Evolutionary conservation across 2,888 invertebrate genomes (phyloP).

Genomic region (Drosophila pseudotakahashii): DNA sequence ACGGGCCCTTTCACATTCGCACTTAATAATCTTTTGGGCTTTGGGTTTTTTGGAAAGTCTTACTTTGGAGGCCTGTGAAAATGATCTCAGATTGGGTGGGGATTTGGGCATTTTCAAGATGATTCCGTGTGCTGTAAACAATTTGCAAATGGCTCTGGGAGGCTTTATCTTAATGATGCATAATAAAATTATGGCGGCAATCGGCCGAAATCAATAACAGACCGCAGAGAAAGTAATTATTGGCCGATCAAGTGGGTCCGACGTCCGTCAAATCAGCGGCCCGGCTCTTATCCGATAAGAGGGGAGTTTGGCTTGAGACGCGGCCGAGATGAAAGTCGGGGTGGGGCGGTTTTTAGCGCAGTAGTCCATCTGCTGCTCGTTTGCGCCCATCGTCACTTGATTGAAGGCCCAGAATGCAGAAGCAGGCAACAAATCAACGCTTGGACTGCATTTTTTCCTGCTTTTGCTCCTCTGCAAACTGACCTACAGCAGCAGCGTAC

Average conservation of each 20-base stretch:
- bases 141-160: conserved; percentile 63
- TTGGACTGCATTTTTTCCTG: conserved; percentile 32
- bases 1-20: conserved; percentile 70
- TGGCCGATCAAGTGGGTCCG: conserved; percentile 58
- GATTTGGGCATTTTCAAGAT: conserved; percentile 42
- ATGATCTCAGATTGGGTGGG: conserved; percentile 38
- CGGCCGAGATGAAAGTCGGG: conserved; percentile 65
- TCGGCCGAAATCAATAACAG: conserved; percentile 73
- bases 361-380: conserved; percentile 56
- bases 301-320: conserved; percentile 46
- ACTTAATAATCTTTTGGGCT: conserved; percentile 51
- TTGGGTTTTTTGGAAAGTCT: conserved; percentile 28
- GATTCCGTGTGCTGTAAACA: conserved; percentile 50
- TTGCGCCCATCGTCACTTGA: conserved; percentile 73
- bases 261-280: conserved; percentile 41
- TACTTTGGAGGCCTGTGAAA: conserved; percentile 49
- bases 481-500: conserved; percentile 66
- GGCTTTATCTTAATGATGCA: conserved; percentile 71
- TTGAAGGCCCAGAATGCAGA: conserved; percentile 69
- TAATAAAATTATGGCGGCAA: conserved; percentile 70
- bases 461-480: conserved; percentile 50
- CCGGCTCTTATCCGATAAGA: conserved; percentile 62
- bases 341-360: conserved; percentile 46
- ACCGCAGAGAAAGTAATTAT: conserved; percentile 74
- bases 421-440: conserved; percentile 76